These are phyloP conservation scores for Cantharis nigra DNA, from an alignment of 2,888 invertebrate genomes.

Conservation along the genomic window DNA sequence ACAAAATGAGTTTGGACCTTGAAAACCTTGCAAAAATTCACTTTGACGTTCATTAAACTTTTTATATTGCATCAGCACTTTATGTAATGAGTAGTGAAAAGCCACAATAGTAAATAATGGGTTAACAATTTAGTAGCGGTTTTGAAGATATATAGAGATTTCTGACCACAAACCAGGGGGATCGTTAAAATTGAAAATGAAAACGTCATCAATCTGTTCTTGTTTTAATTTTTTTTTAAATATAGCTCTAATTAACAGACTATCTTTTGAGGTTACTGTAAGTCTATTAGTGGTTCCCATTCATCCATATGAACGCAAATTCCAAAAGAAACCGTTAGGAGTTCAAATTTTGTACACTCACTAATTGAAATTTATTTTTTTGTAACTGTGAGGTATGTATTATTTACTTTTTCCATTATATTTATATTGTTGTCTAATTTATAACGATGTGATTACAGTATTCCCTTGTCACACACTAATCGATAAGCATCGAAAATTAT, in stretches of 20 bases:
- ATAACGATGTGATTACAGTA: background rate
- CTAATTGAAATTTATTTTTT: background rate
- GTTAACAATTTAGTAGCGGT: background rate
- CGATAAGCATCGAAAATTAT: conserved; percentile 2
- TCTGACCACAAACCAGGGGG: background rate
- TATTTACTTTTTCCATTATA: background rate
- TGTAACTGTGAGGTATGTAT: background rate
- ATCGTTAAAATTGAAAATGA: background rate
- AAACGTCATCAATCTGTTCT: background rate
- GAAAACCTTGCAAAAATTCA: background rate
- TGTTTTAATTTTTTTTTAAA: background rate
- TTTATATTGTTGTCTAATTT: background rate
- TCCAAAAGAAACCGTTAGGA: background rate
- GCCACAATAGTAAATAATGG: conserved; percentile 2
- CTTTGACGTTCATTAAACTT: background rate
- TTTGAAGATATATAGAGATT: background rate
- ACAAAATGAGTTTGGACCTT: background rate
- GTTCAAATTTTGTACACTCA: background rate
- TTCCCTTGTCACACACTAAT: conserved; percentile 1
- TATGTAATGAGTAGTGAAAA: background rate
- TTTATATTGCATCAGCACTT: background rate
- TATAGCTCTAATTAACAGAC: background rate
- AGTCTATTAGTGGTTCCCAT: background rate
- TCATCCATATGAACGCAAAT: background rate
- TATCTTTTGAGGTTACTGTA: background rate